These are phyloP conservation scores for Grantiella picta DNA, from an alignment of 2,113 vertebrate genomes.

Conservation along the genomic window DNA sequence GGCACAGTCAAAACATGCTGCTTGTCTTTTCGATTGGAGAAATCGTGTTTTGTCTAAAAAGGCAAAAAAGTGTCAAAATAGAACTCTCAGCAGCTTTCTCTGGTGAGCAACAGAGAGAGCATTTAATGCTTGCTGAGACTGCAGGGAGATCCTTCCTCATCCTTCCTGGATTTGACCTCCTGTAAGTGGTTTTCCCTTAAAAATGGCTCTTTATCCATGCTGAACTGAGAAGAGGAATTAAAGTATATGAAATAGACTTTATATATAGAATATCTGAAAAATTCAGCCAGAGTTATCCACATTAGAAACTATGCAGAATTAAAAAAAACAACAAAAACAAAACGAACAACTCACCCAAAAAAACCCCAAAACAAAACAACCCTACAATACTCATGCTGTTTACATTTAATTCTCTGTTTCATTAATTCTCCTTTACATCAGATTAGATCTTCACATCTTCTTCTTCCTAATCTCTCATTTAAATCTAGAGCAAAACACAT, in stretches of 20 bases:
- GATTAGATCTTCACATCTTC: neutral
- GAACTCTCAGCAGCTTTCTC: neutral
- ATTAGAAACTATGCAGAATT: neutral
- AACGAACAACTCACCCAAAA: neutral
- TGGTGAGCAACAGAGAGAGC: neutral
- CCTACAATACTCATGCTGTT: neutral
- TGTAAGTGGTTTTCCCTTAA: neutral
- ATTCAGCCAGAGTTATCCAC: neutral
- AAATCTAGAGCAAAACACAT: neutral
- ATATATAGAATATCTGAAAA: neutral
- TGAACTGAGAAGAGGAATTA: neutral
- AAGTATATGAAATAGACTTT: neutral
- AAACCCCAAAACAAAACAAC: neutral
- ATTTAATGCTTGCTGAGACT: neutral
- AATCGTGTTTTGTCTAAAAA: neutral
- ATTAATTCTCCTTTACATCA: neutral
- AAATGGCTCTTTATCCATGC: neutral
- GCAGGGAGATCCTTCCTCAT: neutral
- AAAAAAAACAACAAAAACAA: fast-evolving
- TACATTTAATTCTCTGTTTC: neutral
- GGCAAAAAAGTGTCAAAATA: neutral
- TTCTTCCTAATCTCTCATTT: neutral
- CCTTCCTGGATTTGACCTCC: neutral
- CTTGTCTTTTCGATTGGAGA: neutral
- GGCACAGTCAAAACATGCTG: slow-evolving; percentile 34